phyloP scores from a whole-genome alignment of 2,113 vertebrate genomes.

The Gymnogyps californianus region DNA sequence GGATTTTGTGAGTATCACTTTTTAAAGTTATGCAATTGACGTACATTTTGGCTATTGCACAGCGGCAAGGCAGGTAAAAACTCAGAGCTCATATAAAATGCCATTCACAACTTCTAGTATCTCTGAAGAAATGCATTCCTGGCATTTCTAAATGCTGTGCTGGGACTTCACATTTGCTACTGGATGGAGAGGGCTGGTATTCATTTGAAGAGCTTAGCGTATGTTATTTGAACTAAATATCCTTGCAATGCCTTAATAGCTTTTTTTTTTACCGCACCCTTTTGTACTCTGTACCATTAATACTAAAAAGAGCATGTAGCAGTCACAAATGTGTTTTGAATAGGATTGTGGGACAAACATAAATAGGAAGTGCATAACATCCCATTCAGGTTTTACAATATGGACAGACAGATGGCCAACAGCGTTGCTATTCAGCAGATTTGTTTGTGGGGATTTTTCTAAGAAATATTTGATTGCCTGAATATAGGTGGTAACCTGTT shows the following conservation, averaged over 20 bases:
- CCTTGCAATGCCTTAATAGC: not conserved
- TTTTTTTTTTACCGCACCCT: accelerated
- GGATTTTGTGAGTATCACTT: not conserved
- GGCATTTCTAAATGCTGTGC: not conserved
- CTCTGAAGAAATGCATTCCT: not conserved
- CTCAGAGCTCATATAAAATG: not conserved
- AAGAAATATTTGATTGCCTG: not conserved
- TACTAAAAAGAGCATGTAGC: not conserved
- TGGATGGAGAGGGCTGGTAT: not conserved
- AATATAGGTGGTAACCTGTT: not conserved
- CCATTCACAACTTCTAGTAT: not conserved
- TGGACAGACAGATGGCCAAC: not conserved
- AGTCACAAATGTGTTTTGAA: not conserved
- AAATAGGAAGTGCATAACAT: not conserved
- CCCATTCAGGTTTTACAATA: not conserved
- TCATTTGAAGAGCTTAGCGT: not conserved
- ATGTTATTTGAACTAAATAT: not conserved
- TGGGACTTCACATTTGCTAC: not conserved
- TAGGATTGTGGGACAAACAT: not conserved
- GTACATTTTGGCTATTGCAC: not conserved
- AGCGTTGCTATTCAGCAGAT: not conserved
- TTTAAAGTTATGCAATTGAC: not conserved
- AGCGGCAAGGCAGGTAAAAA: not conserved
- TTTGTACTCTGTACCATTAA: not conserved
- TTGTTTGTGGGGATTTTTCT: not conserved